A percentile compares a stretch with the other conserved stretches of the same genome.
Evolutionary conservation across 2,888 invertebrate species (phyloP).

Genomic region (Calameuta idolon): DNA sequence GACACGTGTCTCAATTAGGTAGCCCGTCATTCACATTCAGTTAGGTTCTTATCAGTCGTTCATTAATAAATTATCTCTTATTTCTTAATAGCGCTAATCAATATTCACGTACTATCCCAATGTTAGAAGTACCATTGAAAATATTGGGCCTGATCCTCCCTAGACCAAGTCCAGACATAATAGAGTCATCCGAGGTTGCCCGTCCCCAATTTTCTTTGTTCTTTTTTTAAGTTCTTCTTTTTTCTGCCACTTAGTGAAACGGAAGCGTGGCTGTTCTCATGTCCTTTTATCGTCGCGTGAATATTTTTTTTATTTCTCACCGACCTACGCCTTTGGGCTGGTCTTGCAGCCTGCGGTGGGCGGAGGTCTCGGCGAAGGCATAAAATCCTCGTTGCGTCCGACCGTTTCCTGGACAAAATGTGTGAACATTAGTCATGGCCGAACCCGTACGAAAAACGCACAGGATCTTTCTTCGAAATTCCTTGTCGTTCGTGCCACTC

Average conservation of each 20-base stretch:
- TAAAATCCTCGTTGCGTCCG: conserved; percentile 23
- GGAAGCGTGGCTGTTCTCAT: neutral
- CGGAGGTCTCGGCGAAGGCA: conserved; percentile 23
- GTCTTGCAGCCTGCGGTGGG: conserved; percentile 34
- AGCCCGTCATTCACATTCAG: conserved; percentile 10
- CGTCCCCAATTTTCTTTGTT: neutral
- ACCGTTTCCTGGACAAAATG: conserved; percentile 31
- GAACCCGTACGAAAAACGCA: conserved; percentile 14
- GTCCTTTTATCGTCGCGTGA: neutral
- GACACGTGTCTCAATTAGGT: conserved; percentile 14
- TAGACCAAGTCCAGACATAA: neutral
- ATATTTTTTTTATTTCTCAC: neutral
- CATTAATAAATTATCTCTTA: conserved; percentile 4
- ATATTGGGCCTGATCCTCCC: neutral
- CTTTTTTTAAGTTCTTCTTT: neutral
- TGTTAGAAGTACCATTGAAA: neutral
- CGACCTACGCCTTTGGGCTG: conserved; percentile 6
- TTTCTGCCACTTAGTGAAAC: neutral
- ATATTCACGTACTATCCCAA: neutral
- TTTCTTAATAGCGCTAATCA: neutral
- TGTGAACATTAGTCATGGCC: conserved; percentile 33
- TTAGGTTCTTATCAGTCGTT: conserved; percentile 3
- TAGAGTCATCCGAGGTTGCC: neutral
- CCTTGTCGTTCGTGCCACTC: neutral
- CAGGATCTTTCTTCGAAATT: neutral